Evolutionary conservation across 2,888 invertebrate genomes (phyloP).

Genomic region (Drosophila imparisetae): DNA sequence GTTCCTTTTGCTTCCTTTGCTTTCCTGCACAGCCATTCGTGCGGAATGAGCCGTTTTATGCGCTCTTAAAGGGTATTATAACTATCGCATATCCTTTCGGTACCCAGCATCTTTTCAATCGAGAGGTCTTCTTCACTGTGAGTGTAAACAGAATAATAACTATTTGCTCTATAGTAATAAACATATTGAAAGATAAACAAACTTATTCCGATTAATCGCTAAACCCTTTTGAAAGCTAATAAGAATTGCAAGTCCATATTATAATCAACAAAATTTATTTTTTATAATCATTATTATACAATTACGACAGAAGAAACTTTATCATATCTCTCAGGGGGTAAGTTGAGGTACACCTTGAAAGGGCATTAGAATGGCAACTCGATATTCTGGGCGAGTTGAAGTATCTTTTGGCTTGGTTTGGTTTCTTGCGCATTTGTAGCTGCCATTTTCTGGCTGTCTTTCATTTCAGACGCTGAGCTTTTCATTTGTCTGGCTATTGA

Average conservation of each 20-base stretch:
- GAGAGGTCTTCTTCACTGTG: background rate
- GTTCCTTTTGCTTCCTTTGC: constrained; percentile 10
- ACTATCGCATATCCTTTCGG: constrained; percentile 18
- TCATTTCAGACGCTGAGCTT: constrained; percentile 53
- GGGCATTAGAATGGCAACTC: constrained; percentile 27
- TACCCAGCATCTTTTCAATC: background rate
- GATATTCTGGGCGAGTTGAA: background rate
- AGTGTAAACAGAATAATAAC: background rate
- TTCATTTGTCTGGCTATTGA: constrained; percentile 77
- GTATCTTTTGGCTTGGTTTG: constrained; percentile 8
- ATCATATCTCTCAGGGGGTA: background rate
- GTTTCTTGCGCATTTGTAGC: constrained; percentile 33
- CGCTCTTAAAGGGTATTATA: constrained; percentile 43
- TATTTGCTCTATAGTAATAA: background rate
- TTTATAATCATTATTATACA: too few species aligned
- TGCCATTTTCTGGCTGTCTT: constrained; percentile 52
- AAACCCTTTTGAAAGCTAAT: background rate
- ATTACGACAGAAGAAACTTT: background rate
- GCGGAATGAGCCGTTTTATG: constrained; percentile 72
- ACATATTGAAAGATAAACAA: background rate
- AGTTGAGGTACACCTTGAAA: background rate
- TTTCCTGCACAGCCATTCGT: constrained; percentile 55
- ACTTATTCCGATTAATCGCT: background rate
- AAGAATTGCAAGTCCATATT: fast-evolving
- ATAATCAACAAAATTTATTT: background rate